A percentile compares a stretch with the other conserved stretches of the same genome.
phyloP scores from a whole-genome alignment of 2,113 vertebrate genomes.

The Odontesthes bonariensis region DNA sequence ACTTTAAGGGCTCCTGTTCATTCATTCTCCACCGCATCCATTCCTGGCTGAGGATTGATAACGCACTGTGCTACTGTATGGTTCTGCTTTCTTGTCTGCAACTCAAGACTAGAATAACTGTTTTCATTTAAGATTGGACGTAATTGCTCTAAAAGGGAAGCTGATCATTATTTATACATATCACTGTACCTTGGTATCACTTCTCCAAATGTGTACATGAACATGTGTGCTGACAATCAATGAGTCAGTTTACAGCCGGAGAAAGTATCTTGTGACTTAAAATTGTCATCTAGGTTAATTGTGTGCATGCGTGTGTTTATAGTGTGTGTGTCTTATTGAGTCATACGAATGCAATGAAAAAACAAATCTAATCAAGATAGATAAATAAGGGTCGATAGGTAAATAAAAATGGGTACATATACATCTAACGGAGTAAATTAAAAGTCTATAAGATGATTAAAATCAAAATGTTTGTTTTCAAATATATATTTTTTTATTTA shows the following conservation, averaged over 20 bases:
- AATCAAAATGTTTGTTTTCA: too few relatives aligned
- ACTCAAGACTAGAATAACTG: not conserved
- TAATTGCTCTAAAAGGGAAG: constrained; percentile 6
- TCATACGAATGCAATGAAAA: not conserved
- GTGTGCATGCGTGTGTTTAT: constrained; percentile 24
- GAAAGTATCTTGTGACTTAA: constrained; percentile 41
- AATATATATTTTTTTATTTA: too few relatives aligned
- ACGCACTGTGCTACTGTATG: not conserved
- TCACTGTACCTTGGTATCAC: constrained; percentile 24
- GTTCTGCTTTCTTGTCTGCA: not conserved
- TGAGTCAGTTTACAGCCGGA: constrained; percentile 20
- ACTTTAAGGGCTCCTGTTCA: constrained; percentile 55
- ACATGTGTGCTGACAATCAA: constrained; percentile 76
- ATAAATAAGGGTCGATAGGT: too few relatives aligned
- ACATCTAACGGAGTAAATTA: not conserved
- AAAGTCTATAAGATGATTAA: not conserved
- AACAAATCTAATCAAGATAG: not conserved
- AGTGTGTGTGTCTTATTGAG: not conserved
- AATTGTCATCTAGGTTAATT: constrained; percentile 24
- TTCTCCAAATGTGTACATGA: constrained; percentile 62
- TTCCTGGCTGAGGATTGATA: not conserved
- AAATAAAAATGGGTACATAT: too few relatives aligned
- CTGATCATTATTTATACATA: constrained; percentile 36
- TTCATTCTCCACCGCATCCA: constrained; percentile 8
- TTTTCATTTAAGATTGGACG: constrained; percentile 20